Base-by-base conservation (phyloP, 2,113 vertebrate genomes). In the Setophaga kirtlandii region DNA sequence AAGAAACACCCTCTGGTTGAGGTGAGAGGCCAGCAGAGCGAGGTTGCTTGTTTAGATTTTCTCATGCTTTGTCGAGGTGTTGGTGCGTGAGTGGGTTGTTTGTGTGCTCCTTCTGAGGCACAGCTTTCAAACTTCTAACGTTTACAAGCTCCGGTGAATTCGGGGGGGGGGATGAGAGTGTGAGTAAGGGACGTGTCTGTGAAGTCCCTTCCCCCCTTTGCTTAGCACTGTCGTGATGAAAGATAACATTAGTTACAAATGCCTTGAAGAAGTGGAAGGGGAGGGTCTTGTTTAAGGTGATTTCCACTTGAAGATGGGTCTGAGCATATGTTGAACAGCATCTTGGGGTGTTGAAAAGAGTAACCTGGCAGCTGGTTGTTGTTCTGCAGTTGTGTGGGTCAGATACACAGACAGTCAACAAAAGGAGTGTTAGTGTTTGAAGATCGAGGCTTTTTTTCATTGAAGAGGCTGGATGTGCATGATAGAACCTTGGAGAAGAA, bases 401-500 rank as follows among this genome's bases (percentile, higher is more conserved):
- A 46, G 58, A 8, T 24, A 16, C 10, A 3, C 11, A 1, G 10
- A 8, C 11, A 53, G 60, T 33, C 64, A 71, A n/a, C 5, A 7
- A 37, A 80, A 83, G 0, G 1, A 35, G 13, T 6, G 7, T 10
- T 37, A 64, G 37, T 41, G 46, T 69, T 87, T 59, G 50, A 73
- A 76, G 35, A 49, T 80, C 15, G 41, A 65, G 5, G 65, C 50
- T 92, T n/a, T 55, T 44, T 42, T 49, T 13, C 5, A 6, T n/a
- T 31, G 77, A 11, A 39, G 65, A 37, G n/a, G 27, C 46, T 87
- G 41, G 23, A 15, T 0, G 0, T 18, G 9, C 5, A 0, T 69
- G 62, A 5, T 60, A 17, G 4, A 28, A 5, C 68, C 44, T 63
- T 23, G 39, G 47, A 76, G 17, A 50, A 39, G 20, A 42, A 37